Evolutionary conservation across 2,113 vertebrate species (phyloP), one percentile per base, ranked within the genome.

Genomic region (Microcebus griseorufus): DNA sequence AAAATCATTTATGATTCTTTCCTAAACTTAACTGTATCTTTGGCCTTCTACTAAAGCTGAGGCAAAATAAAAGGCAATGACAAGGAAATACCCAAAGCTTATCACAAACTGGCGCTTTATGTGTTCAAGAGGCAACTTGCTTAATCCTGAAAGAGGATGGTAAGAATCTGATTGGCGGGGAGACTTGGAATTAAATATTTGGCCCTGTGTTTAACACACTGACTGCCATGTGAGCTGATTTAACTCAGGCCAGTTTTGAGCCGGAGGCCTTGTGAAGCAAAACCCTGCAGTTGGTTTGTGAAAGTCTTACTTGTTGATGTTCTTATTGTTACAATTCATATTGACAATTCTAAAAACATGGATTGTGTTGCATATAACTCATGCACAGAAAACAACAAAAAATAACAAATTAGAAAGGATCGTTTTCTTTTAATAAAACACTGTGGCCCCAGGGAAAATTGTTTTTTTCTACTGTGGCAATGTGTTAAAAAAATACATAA

Each of bases 181-280:
- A 92, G 27, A 48, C 25, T 4, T 92, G 18, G 27, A 96, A 90
- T 92, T 67, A 88, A 97, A 90, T 87, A 92, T 9, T 81, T 39
- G 93, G 79, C 5, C 8, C 25, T 72, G 42, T 16, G 6, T 67
- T 94, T 86, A 58, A 86, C 55, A 58, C 18, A 58, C 20, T 58
- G 55, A 58, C 55, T 58, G 55, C 55, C 55, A 58, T 8, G 55
- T 7, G 55, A 58, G 55, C 20, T 58, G 55, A 58, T 58, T 58
- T 58, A 58, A 58, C 55, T 58, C 55, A 58, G 55, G 55, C 18
- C 20, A 58, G 55, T 58, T 58, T 58, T 58, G 55, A 58, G 55
- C 20, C 55, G 7, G 55, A 22, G 55, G 55, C 55, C 55, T 58
- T 58, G 55, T 58, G 55, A 58, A 22, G 55, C 55, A 58, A 58